Base-by-base conservation (phyloP, 2,113 vertebrate species). In the Gallinago paraguaiae region DNA sequence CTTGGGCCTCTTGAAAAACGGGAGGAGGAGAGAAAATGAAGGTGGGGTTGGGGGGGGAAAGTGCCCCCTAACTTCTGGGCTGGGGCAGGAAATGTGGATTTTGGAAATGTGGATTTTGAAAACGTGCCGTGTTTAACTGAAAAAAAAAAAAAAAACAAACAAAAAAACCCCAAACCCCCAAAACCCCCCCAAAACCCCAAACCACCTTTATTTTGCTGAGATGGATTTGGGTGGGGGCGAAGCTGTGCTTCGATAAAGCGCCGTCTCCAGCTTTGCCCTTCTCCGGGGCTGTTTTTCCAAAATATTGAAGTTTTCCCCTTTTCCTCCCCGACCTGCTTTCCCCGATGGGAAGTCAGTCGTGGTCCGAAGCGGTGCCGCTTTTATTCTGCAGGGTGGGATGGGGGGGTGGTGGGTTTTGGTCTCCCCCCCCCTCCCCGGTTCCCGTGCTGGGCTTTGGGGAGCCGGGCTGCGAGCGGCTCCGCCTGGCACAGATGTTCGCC, bases 291-390 rank as follows among this genome's bases (percentile, higher is more conserved):
- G 23, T 57, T 81, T 46, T 46, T 46, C 70, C 53, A 1, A 2
- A 81, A 8, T n/a, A 22, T 84, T 93, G 45, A 0, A 1, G 0
- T 43, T 30, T 80, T 43, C 61, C 24, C 24, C 16, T 84, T 54
- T 67, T 12, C 2, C 9, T 12, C 19, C 56, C 45, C 63, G 39
- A 2, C 19, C 72, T 53, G n/a, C 39, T 69, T 86, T 74, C 76
- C 64, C 33, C 4, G 1, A 51, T 7, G 24, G 4, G 33, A 60
- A 43, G 46, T 17, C 1, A 1, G 35, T 69, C 41, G 39, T 64
- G 1, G 0, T 11, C 0, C 8, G 0, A 60, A 23, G 33, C 12
- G 0, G 16, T 16, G 39, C 70, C 3, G 0, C 11, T 81, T 79
- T 19, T 5, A 11, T 61, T n/a, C 59, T 17, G 46, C 16, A 3